Percentiles rank a stretch among this genome's conserved stretches.
These are phyloP conservation scores for Lutraria lutraria DNA, from an alignment of 2,888 invertebrate genomes.

Conservation along the genomic window DNA sequence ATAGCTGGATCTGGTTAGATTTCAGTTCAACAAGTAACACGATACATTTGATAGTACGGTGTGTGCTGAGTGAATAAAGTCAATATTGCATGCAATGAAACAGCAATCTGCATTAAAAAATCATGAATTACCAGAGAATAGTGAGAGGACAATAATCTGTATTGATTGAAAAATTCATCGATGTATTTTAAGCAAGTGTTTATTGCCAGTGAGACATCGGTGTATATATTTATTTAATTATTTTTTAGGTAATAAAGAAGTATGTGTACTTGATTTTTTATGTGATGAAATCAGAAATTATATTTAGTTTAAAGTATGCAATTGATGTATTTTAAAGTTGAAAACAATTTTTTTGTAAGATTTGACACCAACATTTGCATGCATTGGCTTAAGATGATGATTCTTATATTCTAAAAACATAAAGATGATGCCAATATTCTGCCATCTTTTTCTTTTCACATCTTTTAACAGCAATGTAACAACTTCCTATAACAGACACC, in stretches of 20 bases:
- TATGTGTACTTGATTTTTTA: not conserved
- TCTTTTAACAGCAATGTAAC: no score
- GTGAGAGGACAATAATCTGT: not conserved
- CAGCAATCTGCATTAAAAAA: conserved; percentile 15
- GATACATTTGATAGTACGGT: not conserved
- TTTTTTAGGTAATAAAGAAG: not conserved
- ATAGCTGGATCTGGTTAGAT: not conserved
- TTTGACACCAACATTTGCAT: no score
- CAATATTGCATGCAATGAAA: not conserved
- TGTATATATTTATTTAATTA: not conserved
- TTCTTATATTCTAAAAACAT: no score
- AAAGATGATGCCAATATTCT: no score
- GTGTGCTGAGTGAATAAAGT: not conserved
- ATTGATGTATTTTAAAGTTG: no score
- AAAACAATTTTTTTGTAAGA: no score
- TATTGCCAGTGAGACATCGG: not conserved
- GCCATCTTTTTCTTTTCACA: no score
- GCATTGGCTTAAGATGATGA: no score
- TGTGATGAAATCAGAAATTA: no score
- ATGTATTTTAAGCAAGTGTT: not conserved
- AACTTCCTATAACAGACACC: no score
- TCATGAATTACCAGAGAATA: not conserved
- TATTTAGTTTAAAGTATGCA: no score
- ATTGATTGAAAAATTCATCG: not conserved
- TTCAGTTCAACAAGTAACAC: not conserved